phyloP scores from a whole-genome alignment of 1,140 invertebrate genomes.

The Hycleus cichorii region DNA sequence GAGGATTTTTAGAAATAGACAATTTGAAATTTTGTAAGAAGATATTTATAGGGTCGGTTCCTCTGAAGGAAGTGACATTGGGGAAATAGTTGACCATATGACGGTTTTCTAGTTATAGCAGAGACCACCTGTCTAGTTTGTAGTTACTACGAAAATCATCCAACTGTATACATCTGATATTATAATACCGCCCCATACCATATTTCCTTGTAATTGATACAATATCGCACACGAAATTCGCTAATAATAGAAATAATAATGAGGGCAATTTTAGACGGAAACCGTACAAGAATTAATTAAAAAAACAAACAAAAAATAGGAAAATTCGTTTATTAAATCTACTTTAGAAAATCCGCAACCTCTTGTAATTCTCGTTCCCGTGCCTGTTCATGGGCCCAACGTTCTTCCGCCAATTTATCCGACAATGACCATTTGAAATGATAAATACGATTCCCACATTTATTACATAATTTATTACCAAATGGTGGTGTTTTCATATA shows the following conservation, averaged over 20 bases:
- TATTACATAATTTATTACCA: slow-evolving; percentile 50
- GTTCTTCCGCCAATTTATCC: slow-evolving; percentile 62
- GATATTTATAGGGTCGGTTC: slow-evolving; percentile 2
- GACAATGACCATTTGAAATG: slow-evolving; percentile 70
- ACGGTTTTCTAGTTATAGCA: slow-evolving; percentile 3
- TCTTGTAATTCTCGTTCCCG: slow-evolving; percentile 65
- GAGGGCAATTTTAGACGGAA: too few species aligned
- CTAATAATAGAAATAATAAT: too few species aligned
- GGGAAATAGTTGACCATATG: slow-evolving; percentile 9
- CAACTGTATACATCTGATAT: background rate
- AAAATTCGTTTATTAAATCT: slow-evolving; percentile 2
- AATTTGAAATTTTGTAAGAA: background rate
- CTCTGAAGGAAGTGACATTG: background rate
- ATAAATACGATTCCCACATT: slow-evolving; percentile 57
- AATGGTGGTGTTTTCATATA: slow-evolving; percentile 73
- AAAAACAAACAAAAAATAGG: background rate
- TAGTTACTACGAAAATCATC: slow-evolving; percentile 1
- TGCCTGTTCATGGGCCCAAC: slow-evolving; percentile 74
- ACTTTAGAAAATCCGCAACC: slow-evolving; percentile 60
- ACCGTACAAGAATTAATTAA: too few species aligned
- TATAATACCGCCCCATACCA: background rate
- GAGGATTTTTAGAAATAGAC: background rate
- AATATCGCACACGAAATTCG: too few species aligned
- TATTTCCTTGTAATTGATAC: slow-evolving; percentile 13
- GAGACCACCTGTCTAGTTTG: slow-evolving; percentile 6